Evolutionary conservation across 2,113 vertebrate species (phyloP).

Genomic region (Erythrocercus mccallii): DNA sequence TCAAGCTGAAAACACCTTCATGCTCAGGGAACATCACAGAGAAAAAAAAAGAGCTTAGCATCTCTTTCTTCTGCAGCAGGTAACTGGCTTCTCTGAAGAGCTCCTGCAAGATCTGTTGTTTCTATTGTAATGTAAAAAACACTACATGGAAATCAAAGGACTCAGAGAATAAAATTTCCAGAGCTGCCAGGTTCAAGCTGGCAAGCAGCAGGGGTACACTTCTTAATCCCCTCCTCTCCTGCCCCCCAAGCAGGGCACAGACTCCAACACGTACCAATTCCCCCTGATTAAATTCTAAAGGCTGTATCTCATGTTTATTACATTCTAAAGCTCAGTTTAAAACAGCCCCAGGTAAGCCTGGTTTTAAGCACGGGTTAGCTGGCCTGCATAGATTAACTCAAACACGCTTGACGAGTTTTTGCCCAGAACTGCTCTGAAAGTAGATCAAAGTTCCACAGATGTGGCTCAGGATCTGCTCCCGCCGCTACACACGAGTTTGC

Average conservation of each 20-base stretch:
- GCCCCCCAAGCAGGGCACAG: background rate
- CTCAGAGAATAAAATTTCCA: background rate
- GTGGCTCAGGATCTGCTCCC: background rate
- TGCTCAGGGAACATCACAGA: conserved; percentile 1
- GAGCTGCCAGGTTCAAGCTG: background rate
- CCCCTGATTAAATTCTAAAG: background rate
- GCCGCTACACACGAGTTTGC: background rate
- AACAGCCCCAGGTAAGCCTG: background rate
- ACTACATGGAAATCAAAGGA: background rate
- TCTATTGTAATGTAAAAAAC: conserved; percentile 55
- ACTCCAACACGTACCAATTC: background rate
- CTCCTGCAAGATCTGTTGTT: conserved; percentile 41
- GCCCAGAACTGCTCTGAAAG: background rate
- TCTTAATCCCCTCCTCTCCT: background rate
- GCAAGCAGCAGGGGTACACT: background rate
- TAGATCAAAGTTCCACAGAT: conserved; percentile 15
- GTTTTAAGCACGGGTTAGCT: background rate
- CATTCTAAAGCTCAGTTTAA: background rate
- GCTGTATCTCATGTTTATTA: background rate
- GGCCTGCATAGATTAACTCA: background rate
- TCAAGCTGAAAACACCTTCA: background rate
- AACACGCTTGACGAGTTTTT: conserved; percentile 6
- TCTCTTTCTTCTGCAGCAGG: conserved; percentile 1
- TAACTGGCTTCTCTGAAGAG: background rate
- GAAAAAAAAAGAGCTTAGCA: background rate